Evolutionary conservation across 2,113 vertebrate species (phyloP).

Genomic region (Nesogale talazaci): DNA sequence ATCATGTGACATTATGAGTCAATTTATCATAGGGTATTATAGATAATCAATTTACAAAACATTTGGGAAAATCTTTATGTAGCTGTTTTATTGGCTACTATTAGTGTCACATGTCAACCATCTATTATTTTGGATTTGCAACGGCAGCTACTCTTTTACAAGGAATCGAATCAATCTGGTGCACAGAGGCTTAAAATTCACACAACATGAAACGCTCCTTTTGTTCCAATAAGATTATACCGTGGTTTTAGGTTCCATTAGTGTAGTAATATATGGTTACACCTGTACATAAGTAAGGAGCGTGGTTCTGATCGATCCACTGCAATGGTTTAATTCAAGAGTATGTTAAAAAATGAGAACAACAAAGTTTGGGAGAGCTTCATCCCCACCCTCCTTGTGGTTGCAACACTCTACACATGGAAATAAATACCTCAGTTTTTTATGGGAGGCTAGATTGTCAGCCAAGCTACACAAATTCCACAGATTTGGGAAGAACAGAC

Average conservation of each 20-base stretch:
- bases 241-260: constrained; percentile 58
- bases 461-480: constrained; percentile 46
- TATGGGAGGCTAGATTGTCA: constrained; percentile 48
- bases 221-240: constrained; percentile 49
- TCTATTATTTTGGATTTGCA: constrained; percentile 83
- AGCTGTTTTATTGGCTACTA: constrained; percentile 76
- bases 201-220: constrained; percentile 42
- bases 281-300: background rate
- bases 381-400: constrained; percentile 15
- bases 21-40: constrained; percentile 78
- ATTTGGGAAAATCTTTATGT: constrained; percentile 79
- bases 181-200: constrained; percentile 66
- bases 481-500: background rate
- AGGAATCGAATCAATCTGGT: constrained; percentile 72
- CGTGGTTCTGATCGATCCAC: background rate
- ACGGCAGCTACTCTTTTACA: constrained; percentile 77
- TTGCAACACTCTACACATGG: constrained; percentile 52
- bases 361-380: constrained; percentile 46
- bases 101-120: constrained; percentile 79
- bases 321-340: constrained; percentile 61
- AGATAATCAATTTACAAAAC: constrained; percentile 79
- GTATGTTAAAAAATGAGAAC: constrained; percentile 59
- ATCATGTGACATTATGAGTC: constrained; percentile 79
- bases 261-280: constrained; percentile 30
- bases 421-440: constrained; percentile 58